phyloP scores from a whole-genome alignment of 2,797 vertebrate species.

The Sebastes itinus region DNA sequence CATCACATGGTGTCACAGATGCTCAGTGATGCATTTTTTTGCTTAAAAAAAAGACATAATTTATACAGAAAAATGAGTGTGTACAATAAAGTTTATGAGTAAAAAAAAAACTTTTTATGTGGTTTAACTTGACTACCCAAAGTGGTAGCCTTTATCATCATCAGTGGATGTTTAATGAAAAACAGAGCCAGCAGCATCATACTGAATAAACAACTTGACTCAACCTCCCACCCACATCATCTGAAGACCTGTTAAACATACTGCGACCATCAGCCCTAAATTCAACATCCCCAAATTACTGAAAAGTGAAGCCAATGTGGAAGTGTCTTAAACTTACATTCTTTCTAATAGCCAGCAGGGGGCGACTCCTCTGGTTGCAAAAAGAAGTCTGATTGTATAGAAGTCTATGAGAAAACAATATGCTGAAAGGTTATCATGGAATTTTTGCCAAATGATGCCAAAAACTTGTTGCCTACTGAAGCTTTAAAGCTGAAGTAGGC shows the following conservation, averaged over 20 bases:
- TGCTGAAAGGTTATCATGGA: too few relatives aligned
- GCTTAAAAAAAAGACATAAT: not conserved
- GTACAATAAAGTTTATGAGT: not conserved
- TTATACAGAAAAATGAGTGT: not conserved
- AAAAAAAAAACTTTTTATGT: not conserved
- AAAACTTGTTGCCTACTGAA: accelerated
- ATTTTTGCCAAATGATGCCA: too few relatives aligned
- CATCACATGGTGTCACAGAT: not conserved
- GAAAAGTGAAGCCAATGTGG: too few relatives aligned
- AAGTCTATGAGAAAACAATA: too few relatives aligned
- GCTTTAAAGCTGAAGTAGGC: too few relatives aligned
- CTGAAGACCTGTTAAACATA: not conserved
- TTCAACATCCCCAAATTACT: not conserved
- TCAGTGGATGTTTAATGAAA: not conserved
- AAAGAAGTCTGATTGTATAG: too few relatives aligned
- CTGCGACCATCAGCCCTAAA: not conserved
- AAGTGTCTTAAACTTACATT: accelerated
- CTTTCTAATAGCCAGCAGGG: too few relatives aligned
- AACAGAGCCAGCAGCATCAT: not conserved
- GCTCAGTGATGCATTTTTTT: not conserved
- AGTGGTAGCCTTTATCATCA: too few relatives aligned
- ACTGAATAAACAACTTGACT: not conserved
- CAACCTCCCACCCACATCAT: not conserved
- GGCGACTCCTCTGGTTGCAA: too few relatives aligned
- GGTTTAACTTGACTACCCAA: not conserved